Base-by-base conservation (phyloP, 53 echinoderm and acorn worm genomes). In the Echinometra lucunter region DNA sequence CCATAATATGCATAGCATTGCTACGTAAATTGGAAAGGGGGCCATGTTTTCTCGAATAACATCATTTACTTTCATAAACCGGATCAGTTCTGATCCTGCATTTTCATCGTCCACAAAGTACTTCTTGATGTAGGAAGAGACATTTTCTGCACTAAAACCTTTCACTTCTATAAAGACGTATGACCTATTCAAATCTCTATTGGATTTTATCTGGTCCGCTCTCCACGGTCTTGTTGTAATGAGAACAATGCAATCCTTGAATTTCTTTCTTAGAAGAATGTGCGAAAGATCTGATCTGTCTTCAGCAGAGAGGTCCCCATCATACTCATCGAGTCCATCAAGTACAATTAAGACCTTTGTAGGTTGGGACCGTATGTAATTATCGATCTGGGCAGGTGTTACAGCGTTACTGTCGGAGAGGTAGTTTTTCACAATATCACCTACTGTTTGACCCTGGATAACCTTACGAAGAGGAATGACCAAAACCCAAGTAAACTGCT, bases 241-340 rank as follows among this genome's bases (percentile, higher is more conserved):
- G 25, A 82, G 82, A 44, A 82, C 82, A 1, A 0, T 82, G 82
- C 44, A 23, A 44, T 42, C 0, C 44, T 82, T 42, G 25, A 82
- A 27, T 44, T 45, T 42, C 19, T 44, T 7, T 1, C 5, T 23
- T 45, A 19, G 44, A 3, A 82, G 5, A 7, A 82, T 82, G 19
- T 44, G 82, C 42, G 25, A 69, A 10, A 69, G 5, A 69, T 32
- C 44, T 38, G 45, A 44, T 0, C 82, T 82, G 1, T 82, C 82
- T 45, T 21, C 9, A 38, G 6, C 10, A 25, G 42, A 44, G 44
- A 82, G 25, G 45, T 82, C 82, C 19, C 44, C 82, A 27, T 40
- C 82, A 45, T 82, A 82, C 82, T 82, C 82, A 44, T 82, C 82
- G 5, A 82, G 45, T 42, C 82, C 82, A 45, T 82, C 82, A 44